Conservation (phyloP, 2,113 vertebrate genomes). For the Myotis brandtii region DNA sequence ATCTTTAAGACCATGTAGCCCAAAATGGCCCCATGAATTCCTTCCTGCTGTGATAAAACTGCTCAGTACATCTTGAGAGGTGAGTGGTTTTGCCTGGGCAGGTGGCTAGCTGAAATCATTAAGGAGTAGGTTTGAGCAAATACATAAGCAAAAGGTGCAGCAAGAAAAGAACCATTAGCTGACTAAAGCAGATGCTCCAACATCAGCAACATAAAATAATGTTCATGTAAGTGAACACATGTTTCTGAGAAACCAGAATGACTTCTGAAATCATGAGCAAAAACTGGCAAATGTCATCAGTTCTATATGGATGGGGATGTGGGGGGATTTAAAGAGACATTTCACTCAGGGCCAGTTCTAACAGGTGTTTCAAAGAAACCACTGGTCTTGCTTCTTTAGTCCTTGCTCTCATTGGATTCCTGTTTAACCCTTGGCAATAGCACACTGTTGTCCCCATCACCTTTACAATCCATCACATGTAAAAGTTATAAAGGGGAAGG, state of each 20-base stretch:
- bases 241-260: constrained; percentile 39
- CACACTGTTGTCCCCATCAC: neutral
- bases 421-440: neutral
- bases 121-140: neutral
- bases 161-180: neutral
- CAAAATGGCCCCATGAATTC: neutral
- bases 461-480: neutral
- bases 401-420: neutral
- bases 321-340: neutral
- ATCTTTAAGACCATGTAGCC: neutral
- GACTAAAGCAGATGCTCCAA: neutral
- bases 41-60: neutral
- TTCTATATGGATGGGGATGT: neutral
- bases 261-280: neutral
- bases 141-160: neutral
- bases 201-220: neutral
- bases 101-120: neutral
- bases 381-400: neutral
- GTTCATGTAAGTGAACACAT: neutral
- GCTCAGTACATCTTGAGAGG: constrained; percentile 12
- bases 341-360: neutral
- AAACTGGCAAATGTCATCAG: neutral
- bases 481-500: neutral
- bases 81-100: neutral
- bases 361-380: neutral